Conservation (phyloP, 2,888 invertebrate genomes). For the Drosophila basisetae region DNA sequence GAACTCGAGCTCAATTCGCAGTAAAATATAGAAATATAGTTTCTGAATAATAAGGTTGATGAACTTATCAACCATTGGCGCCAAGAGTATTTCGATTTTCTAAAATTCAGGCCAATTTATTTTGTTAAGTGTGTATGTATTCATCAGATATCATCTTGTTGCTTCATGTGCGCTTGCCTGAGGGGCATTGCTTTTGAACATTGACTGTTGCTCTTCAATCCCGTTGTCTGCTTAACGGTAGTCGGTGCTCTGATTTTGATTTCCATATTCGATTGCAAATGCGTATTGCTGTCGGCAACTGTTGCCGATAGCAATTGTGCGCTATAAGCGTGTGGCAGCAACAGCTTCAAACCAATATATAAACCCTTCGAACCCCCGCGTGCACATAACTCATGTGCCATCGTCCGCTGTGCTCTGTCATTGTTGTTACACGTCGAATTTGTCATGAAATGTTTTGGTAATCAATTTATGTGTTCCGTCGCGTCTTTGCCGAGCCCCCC, state of each 20-base stretch:
- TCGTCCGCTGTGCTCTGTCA: constrained; percentile 42
- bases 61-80: background rate
- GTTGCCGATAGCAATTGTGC: constrained; percentile 53
- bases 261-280: constrained; percentile 14
- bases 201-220: constrained; percentile 10
- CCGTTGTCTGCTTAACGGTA: background rate
- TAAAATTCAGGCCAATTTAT: background rate
- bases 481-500: background rate
- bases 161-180: background rate
- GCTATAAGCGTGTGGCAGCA: constrained; percentile 15
- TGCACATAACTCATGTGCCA: background rate
- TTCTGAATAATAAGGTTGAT: background rate
- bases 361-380: background rate
- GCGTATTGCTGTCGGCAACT: constrained; percentile 56
- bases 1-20: background rate
- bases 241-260: constrained; percentile 22
- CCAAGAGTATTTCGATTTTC: background rate
- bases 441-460: constrained; percentile 77
- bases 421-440: constrained; percentile 75
- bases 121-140: background rate
- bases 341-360: background rate
- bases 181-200: constrained; percentile 1
- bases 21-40: background rate
- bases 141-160: constrained; percentile 13
- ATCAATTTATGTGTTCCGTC: constrained; percentile 72